Percentiles rank a stretch among this genome's conserved stretches.
Conservation (phyloP, 1,140 invertebrate genomes). For the Ips typographus region DNA sequence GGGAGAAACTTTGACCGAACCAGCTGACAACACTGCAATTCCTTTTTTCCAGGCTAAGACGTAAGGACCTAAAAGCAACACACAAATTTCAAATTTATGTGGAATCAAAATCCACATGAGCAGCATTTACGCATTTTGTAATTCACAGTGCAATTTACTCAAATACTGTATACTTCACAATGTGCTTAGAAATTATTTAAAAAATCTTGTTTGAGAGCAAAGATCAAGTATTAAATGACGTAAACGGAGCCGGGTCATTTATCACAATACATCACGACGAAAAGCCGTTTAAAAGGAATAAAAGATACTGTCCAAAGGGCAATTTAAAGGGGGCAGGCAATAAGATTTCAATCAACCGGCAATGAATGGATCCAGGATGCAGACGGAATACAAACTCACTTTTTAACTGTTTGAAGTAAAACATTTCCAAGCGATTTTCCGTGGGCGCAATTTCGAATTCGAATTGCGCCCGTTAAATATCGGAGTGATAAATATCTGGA, state of each 20-base stretch:
- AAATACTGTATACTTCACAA: too few relatives aligned
- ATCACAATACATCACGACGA: slow-evolving; percentile 20
- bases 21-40: slow-evolving; percentile 61
- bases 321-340: slow-evolving; percentile 34
- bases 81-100: neutral
- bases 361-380: slow-evolving; percentile 11
- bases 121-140: too few relatives aligned
- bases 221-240: slow-evolving; percentile 7
- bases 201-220: neutral
- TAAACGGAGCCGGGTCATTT: slow-evolving; percentile 11
- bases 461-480: too few relatives aligned
- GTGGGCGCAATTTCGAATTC: neutral
- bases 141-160: too few relatives aligned
- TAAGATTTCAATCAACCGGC: slow-evolving; percentile 25
- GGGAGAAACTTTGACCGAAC: slow-evolving; percentile 60
- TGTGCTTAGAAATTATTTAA: neutral
- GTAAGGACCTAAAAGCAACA: slow-evolving; percentile 53
- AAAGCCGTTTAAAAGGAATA: slow-evolving; percentile 18
- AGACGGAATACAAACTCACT: neutral
- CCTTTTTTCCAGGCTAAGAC: slow-evolving; percentile 61
- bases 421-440: slow-evolving; percentile 7
- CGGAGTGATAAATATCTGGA: neutral
- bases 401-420: slow-evolving; percentile 12
- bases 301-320: slow-evolving; percentile 38
- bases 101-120: neutral